Evolutionary conservation across 2,113 vertebrate genomes (phyloP), one percentile per base, ranked within the genome.

Genomic region (Heterotilapia buettikoferi): DNA sequence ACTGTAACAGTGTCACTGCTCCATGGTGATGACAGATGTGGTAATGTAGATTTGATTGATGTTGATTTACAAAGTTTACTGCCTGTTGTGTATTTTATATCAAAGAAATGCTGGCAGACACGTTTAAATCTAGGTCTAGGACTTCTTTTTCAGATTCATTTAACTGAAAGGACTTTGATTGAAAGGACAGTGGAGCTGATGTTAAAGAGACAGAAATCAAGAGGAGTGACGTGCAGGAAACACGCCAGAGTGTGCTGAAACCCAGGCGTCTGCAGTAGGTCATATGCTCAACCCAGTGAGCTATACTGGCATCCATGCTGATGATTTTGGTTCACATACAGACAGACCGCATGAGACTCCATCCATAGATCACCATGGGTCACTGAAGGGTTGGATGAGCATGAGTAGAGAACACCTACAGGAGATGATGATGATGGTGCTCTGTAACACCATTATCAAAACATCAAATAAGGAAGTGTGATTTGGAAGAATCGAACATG

Each of bases 21-120:
- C 76, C 33, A 6, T 16, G 19, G 71, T 31, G 83, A 18, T 88
- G 87, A 93, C 84, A 84, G 89, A 91, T 89, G 21, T 84, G 73
- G 45, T 84, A 45, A 82, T 89, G 84, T 90, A 84, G 52, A 78
- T 84, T 81, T 89, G 80, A 85, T 68, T 84, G 82, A 86, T 90
- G 83, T 63, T 2, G 14, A 6, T 81, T 82, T 90, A 5, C 83
- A 59, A 84, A 79, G 29, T 40, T 85, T 5, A 80, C 29, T 31
- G 68, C 47, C 26, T 82, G 59, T 36, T 47, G 6, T 76, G 11
- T 21, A 7, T 21, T 85, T 76, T 57, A n/a, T 68, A 54, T 88
- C 40, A 84, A 79, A 82, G 19, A 80, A 21, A 31, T 10, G 10
- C 66, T 88, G 52, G 80, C 66, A 73, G 45, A 3, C n/a, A 24